A percentile compares a stretch with the other conserved stretches of the same genome.
Evolutionary conservation across 2,888 invertebrate genomes (phyloP).

Genomic region (Drosophila testacea): DNA sequence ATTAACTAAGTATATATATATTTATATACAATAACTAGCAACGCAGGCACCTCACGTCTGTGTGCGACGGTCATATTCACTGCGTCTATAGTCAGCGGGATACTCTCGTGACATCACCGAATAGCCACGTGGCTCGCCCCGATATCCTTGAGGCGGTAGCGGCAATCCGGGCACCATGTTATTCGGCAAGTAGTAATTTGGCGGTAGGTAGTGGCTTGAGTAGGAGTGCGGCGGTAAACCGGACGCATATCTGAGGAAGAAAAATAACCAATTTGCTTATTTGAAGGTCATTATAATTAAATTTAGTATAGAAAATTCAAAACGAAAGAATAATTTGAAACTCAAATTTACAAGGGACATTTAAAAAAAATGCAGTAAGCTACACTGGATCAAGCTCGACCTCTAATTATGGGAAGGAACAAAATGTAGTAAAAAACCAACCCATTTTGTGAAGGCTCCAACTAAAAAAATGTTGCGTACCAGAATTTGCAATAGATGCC

Average conservation of each 20-base stretch:
- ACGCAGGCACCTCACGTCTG: slow-evolving; percentile 68
- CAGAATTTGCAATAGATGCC: no score
- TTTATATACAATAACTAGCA: slow-evolving; percentile 59
- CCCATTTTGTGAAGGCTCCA: no score
- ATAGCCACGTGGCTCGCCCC: slow-evolving; percentile 86
- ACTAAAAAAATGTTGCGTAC: no score
- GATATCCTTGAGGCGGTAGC: slow-evolving; percentile 75
- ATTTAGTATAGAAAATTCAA: no score
- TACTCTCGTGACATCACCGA: slow-evolving; percentile 85
- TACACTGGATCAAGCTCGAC: no score
- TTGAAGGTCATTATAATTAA: not conserved
- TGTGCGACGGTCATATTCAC: slow-evolving; percentile 81
- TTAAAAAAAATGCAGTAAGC: no score
- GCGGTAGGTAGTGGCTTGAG: slow-evolving; percentile 83
- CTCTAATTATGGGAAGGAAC: no score
- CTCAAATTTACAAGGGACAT: no score
- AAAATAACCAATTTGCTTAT: slow-evolving; percentile 1
- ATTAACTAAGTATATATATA: slow-evolving; percentile 1
- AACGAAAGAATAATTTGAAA: no score
- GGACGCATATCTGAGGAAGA: slow-evolving; percentile 78
- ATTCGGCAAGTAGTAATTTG: slow-evolving; percentile 85
- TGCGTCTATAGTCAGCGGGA: slow-evolving; percentile 86
- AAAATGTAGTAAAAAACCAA: no score
- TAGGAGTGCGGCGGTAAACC: slow-evolving; percentile 77
- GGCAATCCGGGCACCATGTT: slow-evolving; percentile 80